phyloP scores from a whole-genome alignment of 2,113 vertebrate genomes.

The Nymphicus hollandicus region DNA sequence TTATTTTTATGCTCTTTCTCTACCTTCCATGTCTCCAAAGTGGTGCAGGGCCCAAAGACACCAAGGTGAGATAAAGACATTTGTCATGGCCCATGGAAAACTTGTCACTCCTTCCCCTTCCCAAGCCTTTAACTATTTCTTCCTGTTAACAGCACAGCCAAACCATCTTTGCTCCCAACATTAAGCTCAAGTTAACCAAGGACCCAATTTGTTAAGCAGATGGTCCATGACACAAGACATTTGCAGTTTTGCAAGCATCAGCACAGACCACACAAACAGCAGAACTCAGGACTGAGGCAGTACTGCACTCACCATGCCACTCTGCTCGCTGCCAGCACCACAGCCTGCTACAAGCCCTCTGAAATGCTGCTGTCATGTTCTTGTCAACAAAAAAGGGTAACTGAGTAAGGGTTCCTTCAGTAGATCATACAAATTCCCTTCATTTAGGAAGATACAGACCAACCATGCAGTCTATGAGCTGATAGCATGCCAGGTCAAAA shows the following conservation, averaged over 20 bases:
- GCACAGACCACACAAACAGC: background rate
- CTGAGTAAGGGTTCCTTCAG: background rate
- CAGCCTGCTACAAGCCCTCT: background rate
- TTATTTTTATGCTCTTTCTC: background rate
- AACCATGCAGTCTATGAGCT: background rate
- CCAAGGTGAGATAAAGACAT: background rate
- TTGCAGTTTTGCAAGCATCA: background rate
- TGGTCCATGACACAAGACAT: background rate
- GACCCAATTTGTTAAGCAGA: background rate
- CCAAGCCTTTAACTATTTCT: background rate
- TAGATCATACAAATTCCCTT: background rate
- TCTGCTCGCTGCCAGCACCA: background rate
- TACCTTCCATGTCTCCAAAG: background rate
- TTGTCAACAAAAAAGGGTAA: background rate
- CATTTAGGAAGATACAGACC: background rate
- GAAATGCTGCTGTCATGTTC: background rate
- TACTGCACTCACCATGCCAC: rapidly evolving
- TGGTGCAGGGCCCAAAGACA: background rate
- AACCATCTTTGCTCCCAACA: background rate
- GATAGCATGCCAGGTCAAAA: background rate
- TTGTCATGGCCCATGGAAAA: rapidly evolving
- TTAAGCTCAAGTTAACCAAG: background rate
- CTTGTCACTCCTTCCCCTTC: background rate
- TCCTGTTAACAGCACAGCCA: background rate
- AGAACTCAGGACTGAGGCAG: background rate